Conservation (phyloP, 2,113 vertebrate species). For the Clinocottus analis region DNA sequence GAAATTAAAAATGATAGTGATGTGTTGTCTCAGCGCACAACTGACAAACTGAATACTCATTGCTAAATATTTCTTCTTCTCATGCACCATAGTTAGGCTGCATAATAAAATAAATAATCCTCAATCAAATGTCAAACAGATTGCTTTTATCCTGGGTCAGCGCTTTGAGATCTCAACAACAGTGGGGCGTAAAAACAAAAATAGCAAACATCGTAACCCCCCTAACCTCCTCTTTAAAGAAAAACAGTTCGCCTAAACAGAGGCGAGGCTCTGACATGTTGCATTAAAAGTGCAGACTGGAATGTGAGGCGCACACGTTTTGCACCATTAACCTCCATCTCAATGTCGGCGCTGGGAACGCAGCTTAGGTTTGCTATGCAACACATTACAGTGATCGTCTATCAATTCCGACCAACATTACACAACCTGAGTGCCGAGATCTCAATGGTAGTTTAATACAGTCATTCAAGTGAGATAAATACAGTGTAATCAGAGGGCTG, state of each 20-base stretch:
- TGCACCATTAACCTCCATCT: slow-evolving; percentile 71
- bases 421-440: slow-evolving; percentile 57
- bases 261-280: slow-evolving; percentile 1
- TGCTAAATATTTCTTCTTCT: slow-evolving; percentile 29
- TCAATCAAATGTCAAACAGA: slow-evolving; percentile 56
- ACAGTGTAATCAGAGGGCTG: slow-evolving; percentile 45
- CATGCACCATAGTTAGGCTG: slow-evolving; percentile 23
- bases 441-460: slow-evolving; percentile 46
- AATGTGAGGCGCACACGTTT: slow-evolving; percentile 49
- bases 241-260: slow-evolving; percentile 40
- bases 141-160: slow-evolving; percentile 55
- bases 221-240: not conserved
- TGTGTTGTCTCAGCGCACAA: slow-evolving; percentile 23
- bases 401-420: slow-evolving; percentile 73
- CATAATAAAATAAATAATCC: slow-evolving; percentile 65
- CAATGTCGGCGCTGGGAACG: slow-evolving; percentile 31
- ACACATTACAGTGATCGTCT: slow-evolving; percentile 66
- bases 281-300: slow-evolving; percentile 47
- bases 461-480: slow-evolving; percentile 58
- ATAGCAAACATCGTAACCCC: not conserved
- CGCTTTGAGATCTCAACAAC: slow-evolving; percentile 35
- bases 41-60: slow-evolving; percentile 19
- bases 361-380: slow-evolving; percentile 47
- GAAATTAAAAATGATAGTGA: slow-evolving; percentile 38
- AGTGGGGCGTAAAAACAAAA: slow-evolving; percentile 38